Conservation (phyloP, 2,888 invertebrate species). For the Epinotia ramella region DNA sequence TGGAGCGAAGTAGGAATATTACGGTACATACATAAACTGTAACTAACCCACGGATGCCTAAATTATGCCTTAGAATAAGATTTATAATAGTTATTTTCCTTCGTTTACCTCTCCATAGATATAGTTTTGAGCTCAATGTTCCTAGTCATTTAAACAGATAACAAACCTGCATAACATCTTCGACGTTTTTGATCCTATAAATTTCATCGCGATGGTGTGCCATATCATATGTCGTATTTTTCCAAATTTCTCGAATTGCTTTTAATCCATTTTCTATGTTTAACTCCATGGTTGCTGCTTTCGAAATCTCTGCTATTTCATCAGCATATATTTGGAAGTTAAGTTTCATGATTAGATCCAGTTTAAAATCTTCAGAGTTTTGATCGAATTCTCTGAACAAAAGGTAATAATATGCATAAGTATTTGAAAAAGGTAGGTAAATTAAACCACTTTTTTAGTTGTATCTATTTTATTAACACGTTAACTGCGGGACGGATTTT, state of each 20-base stretch:
- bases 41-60: too few species aligned
- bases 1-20: too few species aligned
- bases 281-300: constrained; percentile 95
- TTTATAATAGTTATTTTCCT: too few species aligned
- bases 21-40: too few species aligned
- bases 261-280: constrained; percentile 93
- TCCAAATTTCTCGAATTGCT: constrained; percentile 90
- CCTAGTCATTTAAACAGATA: not conserved
- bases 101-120: not conserved
- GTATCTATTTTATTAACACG: not conserved
- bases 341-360: constrained; percentile 91
- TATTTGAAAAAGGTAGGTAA: not conserved
- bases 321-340: constrained; percentile 94
- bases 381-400: constrained; percentile 90
- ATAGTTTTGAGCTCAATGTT: not conserved
- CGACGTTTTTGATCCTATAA: constrained; percentile 90
- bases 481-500: too few species aligned
- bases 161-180: constrained; percentile 90
- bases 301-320: constrained; percentile 93
- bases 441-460: not conserved
- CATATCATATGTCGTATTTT: constrained; percentile 89
- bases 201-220: constrained; percentile 88
- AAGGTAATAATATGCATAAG: not conserved
- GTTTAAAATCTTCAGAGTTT: constrained; percentile 90
- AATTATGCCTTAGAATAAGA: too few species aligned